Percentiles rank a stretch among this genome's conserved stretches.
Conservation (phyloP, 1,140 invertebrate genomes). For the Drosophila guanche region DNA sequence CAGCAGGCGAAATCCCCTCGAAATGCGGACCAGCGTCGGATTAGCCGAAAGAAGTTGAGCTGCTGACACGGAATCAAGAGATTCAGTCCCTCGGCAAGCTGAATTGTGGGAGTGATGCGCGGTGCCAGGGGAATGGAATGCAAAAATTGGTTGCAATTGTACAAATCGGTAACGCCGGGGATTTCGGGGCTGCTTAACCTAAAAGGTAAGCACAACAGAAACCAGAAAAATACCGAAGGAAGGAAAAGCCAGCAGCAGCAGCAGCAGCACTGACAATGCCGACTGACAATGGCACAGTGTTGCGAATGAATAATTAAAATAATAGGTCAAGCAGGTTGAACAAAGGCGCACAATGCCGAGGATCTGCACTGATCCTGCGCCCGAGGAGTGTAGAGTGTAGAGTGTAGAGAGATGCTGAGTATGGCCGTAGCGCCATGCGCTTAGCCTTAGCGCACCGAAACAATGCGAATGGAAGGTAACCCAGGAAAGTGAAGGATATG, state of each 20-base stretch:
- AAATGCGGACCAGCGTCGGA: slow-evolving; percentile 30
- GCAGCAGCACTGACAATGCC: slow-evolving; percentile 23
- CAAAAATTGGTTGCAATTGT: slow-evolving; percentile 3
- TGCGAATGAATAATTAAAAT: slow-evolving; percentile 77
- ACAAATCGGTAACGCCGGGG: slow-evolving; percentile 46
- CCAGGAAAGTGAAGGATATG: neutral
- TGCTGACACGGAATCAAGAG: slow-evolving; percentile 4
- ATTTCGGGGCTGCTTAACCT: slow-evolving; percentile 36
- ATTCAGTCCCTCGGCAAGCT: too few species aligned
- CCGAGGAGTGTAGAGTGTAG: neutral
- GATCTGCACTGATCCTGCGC: slow-evolving; percentile 64
- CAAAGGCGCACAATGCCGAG: slow-evolving; percentile 58
- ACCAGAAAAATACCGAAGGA: slow-evolving; percentile 3
- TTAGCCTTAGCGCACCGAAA: slow-evolving; percentile 56
- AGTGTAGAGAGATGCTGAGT: neutral
- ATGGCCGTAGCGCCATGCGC: slow-evolving; percentile 68
- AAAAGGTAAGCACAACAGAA: slow-evolving; percentile 52
- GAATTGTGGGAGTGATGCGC: too few species aligned
- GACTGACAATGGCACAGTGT: slow-evolving; percentile 71
- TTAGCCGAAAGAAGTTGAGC: slow-evolving; percentile 50
- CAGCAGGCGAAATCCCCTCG: slow-evolving; percentile 7
- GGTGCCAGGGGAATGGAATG: neutral
- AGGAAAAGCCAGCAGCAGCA: neutral
- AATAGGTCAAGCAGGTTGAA: slow-evolving; percentile 74
- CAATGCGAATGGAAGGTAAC: slow-evolving; percentile 28